Percentiles rank a stretch among this genome's conserved stretches.
phyloP scores from a whole-genome alignment of 2,888 invertebrate genomes.

The Ischnus inquisitorius region DNA sequence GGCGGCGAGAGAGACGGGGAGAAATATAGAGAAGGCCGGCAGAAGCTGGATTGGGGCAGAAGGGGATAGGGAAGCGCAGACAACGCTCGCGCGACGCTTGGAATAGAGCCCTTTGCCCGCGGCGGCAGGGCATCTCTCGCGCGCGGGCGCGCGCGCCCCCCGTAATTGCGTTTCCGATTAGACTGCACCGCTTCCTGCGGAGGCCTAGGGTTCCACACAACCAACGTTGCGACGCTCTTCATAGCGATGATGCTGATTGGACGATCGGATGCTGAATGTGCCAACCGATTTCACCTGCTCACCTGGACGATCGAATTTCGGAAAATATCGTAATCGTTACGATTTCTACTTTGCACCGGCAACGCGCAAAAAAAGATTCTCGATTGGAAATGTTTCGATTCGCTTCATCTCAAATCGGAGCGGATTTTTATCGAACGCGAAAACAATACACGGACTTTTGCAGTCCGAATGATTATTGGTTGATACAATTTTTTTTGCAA shows the following conservation, averaged over 20 bases:
- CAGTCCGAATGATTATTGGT: too few species aligned
- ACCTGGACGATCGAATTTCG: background rate
- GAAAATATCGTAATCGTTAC: background rate
- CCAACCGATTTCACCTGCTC: constrained; percentile 15
- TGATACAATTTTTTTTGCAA: too few species aligned
- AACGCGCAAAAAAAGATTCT: background rate
- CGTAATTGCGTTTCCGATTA: constrained; percentile 69
- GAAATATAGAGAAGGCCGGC: background rate
- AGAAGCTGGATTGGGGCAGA: constrained; percentile 24
- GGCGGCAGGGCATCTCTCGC: constrained; percentile 41
- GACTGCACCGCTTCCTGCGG: constrained; percentile 61
- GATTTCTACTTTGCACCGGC: background rate
- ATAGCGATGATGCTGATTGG: constrained; percentile 31
- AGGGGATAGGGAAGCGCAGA: constrained; percentile 25
- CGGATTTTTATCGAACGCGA: too few species aligned
- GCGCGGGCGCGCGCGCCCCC: constrained; percentile 22
- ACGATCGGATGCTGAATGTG: constrained; percentile 42
- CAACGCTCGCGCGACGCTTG: constrained; percentile 47
- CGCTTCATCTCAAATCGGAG: too few species aligned
- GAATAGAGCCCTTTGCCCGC: constrained; percentile 53
- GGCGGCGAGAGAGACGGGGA: constrained; percentile 43
- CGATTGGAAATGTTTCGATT: too few species aligned
- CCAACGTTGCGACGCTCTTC: constrained; percentile 21
- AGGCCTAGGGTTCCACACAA: constrained; percentile 13
- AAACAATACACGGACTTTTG: too few species aligned